A percentile compares a stretch with the other conserved stretches of the same genome.
These are phyloP conservation scores for Cyrtodaria siliqua DNA, from an alignment of 2,888 invertebrate genomes.

Conservation along the genomic window DNA sequence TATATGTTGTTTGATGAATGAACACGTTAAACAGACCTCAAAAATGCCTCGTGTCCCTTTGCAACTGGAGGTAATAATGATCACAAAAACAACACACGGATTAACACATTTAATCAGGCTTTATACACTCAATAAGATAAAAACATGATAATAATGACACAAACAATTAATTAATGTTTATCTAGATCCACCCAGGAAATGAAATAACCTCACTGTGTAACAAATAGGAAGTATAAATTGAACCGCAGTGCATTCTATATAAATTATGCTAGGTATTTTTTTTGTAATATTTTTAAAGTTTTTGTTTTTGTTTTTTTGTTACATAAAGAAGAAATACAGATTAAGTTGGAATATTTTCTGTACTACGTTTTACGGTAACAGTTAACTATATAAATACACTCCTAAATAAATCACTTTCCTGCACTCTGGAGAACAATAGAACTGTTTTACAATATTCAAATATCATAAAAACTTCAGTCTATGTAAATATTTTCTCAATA, in stretches of 20 bases:
- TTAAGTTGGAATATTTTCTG: neutral
- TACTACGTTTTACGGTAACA: neutral
- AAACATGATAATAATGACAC: constrained; percentile 36
- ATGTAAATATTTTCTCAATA: too few relatives aligned
- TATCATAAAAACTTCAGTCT: too few relatives aligned
- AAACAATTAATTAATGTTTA: constrained; percentile 29
- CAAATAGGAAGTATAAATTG: constrained; percentile 66
- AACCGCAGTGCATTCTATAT: constrained; percentile 64
- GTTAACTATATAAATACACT: too few relatives aligned
- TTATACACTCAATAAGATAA: too few relatives aligned
- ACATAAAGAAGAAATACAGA: neutral
- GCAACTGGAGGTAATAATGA: neutral
- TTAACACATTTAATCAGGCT: neutral
- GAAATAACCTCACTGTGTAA: constrained; percentile 75
- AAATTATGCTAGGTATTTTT: constrained; percentile 62
- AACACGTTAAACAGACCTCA: too few relatives aligned
- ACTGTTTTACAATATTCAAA: too few relatives aligned
- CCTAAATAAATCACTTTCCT: too few relatives aligned
- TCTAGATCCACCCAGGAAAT: constrained; percentile 75
- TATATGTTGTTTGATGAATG: too few relatives aligned
- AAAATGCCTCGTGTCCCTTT: too few relatives aligned
- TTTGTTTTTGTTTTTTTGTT: too few relatives aligned
- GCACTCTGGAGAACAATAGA: too few relatives aligned
- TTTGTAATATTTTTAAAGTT: neutral
- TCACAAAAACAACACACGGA: neutral